A percentile compares a stretch with the other conserved stretches of the same genome.
Conservation (phyloP, 1,140 invertebrate species). For the Gryllus bimaculatus region DNA sequence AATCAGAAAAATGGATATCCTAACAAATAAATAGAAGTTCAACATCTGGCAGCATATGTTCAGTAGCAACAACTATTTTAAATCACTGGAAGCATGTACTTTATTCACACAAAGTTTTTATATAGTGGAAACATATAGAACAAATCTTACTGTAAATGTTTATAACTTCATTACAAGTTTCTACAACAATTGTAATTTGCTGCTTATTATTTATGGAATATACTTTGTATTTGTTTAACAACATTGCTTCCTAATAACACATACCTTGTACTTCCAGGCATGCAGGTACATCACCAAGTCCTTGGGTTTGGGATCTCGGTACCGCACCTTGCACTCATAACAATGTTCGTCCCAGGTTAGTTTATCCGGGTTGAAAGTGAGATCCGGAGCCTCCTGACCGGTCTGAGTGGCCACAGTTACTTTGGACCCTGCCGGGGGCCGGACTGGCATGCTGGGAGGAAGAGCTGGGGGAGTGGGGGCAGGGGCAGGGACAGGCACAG, state of each 20-base stretch:
- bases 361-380: slow-evolving; percentile 59
- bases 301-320: slow-evolving; percentile 78
- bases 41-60: too few species aligned
- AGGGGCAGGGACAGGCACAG: slow-evolving; percentile 34
- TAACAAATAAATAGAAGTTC: too few species aligned
- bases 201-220: too few species aligned
- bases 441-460: slow-evolving; percentile 31
- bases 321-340: slow-evolving; percentile 84
- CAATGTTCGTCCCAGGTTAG: slow-evolving; percentile 77
- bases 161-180: too few species aligned
- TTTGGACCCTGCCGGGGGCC: slow-evolving; percentile 22
- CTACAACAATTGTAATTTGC: too few species aligned
- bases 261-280: slow-evolving; percentile 79
- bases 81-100: too few species aligned
- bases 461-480: slow-evolving; percentile 19
- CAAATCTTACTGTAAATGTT: too few species aligned
- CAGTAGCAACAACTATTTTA: too few species aligned
- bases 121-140: too few species aligned
- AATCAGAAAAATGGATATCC: too few species aligned
- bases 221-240: too few species aligned
- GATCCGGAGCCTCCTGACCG: slow-evolving; percentile 59
- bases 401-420: slow-evolving; percentile 56
- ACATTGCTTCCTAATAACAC: neutral
- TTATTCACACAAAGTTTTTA: too few species aligned
- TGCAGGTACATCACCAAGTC: slow-evolving; percentile 94